Conservation (phyloP, 2,113 vertebrate genomes). For the Lophius piscatorius region DNA sequence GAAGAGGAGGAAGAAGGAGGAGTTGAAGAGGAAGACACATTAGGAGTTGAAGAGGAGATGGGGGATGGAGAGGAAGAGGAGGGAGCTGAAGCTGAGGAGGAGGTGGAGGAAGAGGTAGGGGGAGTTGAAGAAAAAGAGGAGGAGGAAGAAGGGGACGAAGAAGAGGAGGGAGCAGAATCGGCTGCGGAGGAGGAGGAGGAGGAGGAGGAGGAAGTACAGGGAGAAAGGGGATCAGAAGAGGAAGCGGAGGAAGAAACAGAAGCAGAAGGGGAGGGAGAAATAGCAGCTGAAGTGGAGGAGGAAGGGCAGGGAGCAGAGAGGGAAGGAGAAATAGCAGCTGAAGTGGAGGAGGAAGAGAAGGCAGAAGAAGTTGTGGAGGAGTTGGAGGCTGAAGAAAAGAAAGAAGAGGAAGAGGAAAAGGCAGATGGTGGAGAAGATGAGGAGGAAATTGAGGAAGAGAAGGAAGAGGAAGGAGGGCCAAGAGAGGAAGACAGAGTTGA, state of each 20-base stretch:
- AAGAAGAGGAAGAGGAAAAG: background rate
- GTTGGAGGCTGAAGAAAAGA: background rate
- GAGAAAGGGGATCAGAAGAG: background rate
- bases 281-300: background rate
- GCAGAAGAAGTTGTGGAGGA: background rate
- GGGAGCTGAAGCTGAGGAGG: background rate
- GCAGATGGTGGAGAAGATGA: background rate
- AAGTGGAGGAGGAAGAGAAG: background rate
- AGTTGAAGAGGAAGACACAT: background rate
- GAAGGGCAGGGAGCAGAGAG: background rate
- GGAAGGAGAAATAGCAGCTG: background rate
- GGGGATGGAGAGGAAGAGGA: background rate
- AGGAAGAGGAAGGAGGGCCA: background rate
- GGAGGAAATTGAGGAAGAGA: background rate
- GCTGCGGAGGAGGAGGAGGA: constrained; percentile 13
- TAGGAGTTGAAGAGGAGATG: background rate
- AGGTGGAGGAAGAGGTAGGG: background rate
- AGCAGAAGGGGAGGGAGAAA: background rate
- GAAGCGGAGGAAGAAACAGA: background rate
- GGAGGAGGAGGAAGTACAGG: background rate
- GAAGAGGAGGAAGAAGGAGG: background rate
- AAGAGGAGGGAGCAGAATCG: background rate
- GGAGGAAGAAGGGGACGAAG: background rate
- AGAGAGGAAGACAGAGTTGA: constrained; percentile 8
- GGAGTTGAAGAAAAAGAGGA: background rate